phyloP scores from a whole-genome alignment of 2,888 invertebrate genomes.

The Hydrotaea diabolus region DNA sequence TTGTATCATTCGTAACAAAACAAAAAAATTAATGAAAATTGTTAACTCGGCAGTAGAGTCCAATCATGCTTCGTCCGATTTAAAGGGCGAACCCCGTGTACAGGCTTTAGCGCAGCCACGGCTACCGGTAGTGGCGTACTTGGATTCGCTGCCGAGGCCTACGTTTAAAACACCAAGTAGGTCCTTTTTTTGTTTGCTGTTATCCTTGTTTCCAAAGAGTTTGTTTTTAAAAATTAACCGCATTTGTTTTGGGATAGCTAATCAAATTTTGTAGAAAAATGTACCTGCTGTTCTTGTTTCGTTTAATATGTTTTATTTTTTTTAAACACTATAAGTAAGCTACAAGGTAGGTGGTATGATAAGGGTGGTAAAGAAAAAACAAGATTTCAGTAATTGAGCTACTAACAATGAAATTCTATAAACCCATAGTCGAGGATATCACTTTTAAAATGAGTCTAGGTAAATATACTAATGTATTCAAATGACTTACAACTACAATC shows the following conservation, averaged over 20 bases:
- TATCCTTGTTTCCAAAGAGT: conserved; percentile 7
- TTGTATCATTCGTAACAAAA: conserved; percentile 10
- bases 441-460: too few species aligned
- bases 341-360: not conserved
- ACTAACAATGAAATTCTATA: too few species aligned
- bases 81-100: conserved; percentile 74
- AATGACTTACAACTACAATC: too few species aligned
- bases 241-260: not conserved
- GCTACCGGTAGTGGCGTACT: conserved; percentile 80
- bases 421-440: too few species aligned
- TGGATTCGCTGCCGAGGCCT: conserved; percentile 81
- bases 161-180: conserved; percentile 80
- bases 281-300: not conserved
- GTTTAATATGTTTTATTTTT: conserved; percentile 2
- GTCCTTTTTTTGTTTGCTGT: conserved; percentile 69
- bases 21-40: conserved; percentile 1
- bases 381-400: too few species aligned
- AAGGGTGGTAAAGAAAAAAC: not conserved
- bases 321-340: not conserved
- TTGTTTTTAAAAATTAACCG: conserved; percentile 10
- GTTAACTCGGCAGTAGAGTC: conserved; percentile 78
- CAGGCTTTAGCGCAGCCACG: conserved; percentile 73
- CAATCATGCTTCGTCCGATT: conserved; percentile 74
- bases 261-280: not conserved
- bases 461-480: too few species aligned